Conservation (phyloP, 2,797 vertebrate genomes). For the Periophthalmus magnuspinnatus region DNA sequence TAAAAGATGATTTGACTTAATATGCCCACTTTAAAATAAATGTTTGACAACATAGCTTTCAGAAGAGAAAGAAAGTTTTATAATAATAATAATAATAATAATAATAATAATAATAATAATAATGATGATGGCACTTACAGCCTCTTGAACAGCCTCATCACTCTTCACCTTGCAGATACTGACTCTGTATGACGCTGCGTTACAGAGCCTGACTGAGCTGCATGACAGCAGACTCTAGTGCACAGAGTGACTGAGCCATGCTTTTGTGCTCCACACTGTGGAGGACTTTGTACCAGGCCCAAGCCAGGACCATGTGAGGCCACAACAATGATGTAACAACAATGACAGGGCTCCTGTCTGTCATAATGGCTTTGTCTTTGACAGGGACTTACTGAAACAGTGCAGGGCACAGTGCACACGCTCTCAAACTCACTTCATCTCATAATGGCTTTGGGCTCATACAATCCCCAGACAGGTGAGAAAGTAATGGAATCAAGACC, state of each 20-base stretch:
- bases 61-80: neutral
- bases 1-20: too few species aligned
- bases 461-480: conserved; percentile 10
- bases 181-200: conserved; percentile 23
- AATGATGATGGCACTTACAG: neutral
- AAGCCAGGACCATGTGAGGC: conserved; percentile 52
- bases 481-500: neutral
- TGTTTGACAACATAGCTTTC: neutral
- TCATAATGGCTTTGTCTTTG: conserved; percentile 58
- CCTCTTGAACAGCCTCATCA: neutral
- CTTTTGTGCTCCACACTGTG: conserved; percentile 63
- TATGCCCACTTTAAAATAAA: too few species aligned
- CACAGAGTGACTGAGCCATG: conserved; percentile 55
- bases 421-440: conserved; percentile 29
- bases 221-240: conserved; percentile 41
- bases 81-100: neutral
- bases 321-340: conserved; percentile 66
- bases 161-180: conserved; percentile 15
- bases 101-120: too few species aligned
- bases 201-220: conserved; percentile 41
- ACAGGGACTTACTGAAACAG: conserved; percentile 42
- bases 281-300: conserved; percentile 59
- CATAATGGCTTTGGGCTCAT: conserved; percentile 14
- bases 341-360: conserved; percentile 61
- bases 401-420: conserved; percentile 9